phyloP scores from a whole-genome alignment of 2,113 vertebrate genomes.

The Micromys minutus region DNA sequence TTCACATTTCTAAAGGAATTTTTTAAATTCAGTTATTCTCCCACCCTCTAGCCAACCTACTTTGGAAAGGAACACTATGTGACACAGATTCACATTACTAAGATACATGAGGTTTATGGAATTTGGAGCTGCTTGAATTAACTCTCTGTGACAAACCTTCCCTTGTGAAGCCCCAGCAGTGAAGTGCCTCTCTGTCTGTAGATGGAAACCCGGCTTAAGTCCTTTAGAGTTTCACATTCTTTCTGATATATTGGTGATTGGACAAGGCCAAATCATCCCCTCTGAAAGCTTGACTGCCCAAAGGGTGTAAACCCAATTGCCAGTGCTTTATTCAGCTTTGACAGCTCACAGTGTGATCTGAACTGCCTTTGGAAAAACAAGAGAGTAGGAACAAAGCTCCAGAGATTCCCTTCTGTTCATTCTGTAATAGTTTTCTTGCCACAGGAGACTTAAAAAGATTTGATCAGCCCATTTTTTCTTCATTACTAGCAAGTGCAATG shows the following conservation, averaged over 20 bases:
- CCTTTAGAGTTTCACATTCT: conserved; percentile 76
- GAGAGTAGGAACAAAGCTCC: conserved; percentile 82
- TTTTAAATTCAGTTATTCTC: conserved; percentile 59
- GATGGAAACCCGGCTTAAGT: conserved; percentile 71
- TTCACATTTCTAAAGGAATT: conserved; percentile 46
- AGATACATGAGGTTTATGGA: conserved; percentile 76
- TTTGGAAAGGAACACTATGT: conserved; percentile 56
- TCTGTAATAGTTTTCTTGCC: conserved; percentile 87
- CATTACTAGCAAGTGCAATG: conserved; percentile 85
- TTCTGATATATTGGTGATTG: conserved; percentile 74
- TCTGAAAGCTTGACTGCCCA: conserved; percentile 80
- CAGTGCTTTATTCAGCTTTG: conserved; percentile 84
- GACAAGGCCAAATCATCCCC: conserved; percentile 80
- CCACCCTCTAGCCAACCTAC: neutral
- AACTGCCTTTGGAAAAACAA: conserved; percentile 86
- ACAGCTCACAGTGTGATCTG: conserved; percentile 85
- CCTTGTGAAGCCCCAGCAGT: conserved; percentile 78
- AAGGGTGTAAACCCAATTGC: conserved; percentile 82
- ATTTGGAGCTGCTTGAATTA: conserved; percentile 81
- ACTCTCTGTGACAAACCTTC: conserved; percentile 80
- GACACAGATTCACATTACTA: conserved; percentile 80
- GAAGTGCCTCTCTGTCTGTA: conserved; percentile 80
- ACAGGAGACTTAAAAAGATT: conserved; percentile 87
- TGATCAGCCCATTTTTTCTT: conserved; percentile 85
- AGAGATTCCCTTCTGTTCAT: conserved; percentile 86